Base-by-base conservation (phyloP, 2,797 vertebrate species). In the Coregonus sp. region DNA sequence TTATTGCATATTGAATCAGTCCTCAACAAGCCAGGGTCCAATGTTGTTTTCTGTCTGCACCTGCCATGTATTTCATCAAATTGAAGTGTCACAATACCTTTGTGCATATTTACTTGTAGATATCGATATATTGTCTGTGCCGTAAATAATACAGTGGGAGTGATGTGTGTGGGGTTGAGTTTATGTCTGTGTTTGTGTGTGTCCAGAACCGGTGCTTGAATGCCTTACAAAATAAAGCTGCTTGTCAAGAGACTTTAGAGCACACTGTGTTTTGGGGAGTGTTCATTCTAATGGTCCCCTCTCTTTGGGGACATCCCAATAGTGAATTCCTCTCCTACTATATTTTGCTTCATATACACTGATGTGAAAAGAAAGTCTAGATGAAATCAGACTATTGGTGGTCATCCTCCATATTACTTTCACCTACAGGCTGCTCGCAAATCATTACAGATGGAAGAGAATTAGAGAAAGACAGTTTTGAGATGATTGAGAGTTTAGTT, bases 211-310 rank as follows among this genome's bases (percentile, higher is more conserved):
- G 84, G 86, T 89, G 91, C 88, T 93, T 83, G 56, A 88, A 89
- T 89, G 91, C 86, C 90, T 92, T 89, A 89, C 72, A 75, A 85
- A 89, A 88, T 88, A 84, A 89, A 90, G 89, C 91, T 94, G 91
- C 90, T 93, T 87, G 80, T 82, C 77, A 72, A 12, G n/a, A 15
- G 69, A 79, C 56, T 76, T 86, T 72, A 76, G 74, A 80, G 80
- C 85, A 88, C 84, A 85, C 47, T 73, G 52, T 70, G 31, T 65
- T 71, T 40, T 1, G 69, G 16, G 7, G 7, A 18, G n/a, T 9
- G 7, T 61, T 25, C n/a, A 35, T 67, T 33, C 61, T 25, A 16
- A 7, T 31, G 33, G 40, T 20, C 5, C 12, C 16, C 18, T 70
- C 31, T 40, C 4, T 18, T 70, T 47, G 40, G 2, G 65, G 12